Evolutionary conservation across 2,113 vertebrate genomes (phyloP).

Genomic region (Pituophis catenifer): DNA sequence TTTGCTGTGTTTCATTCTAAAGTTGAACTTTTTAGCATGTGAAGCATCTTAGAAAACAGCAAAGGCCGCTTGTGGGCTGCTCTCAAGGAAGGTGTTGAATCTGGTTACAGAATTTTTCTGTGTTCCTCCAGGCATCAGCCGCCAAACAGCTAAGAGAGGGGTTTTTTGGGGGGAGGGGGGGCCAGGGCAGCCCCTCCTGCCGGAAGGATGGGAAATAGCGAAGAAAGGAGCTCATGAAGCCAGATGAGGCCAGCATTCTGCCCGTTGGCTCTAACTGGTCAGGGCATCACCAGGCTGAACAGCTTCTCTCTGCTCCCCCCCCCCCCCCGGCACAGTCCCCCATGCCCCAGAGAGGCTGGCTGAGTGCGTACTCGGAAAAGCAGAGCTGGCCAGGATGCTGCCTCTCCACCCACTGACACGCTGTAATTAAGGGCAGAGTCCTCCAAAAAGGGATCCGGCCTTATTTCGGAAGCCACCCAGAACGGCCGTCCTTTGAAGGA

Average conservation of each 20-base stretch:
- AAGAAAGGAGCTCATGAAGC: background rate
- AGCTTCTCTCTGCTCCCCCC: background rate
- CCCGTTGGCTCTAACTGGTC: background rate
- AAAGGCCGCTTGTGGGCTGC: background rate
- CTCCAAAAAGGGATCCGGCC: background rate
- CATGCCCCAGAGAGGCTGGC: background rate
- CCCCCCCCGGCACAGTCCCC: background rate
- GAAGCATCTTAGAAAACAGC: background rate
- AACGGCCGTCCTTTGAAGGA: background rate
- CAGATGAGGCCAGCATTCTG: background rate
- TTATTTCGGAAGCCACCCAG: background rate
- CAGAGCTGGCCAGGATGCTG: background rate
- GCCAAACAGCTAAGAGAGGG: background rate
- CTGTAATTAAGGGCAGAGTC: background rate
- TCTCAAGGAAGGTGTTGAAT: background rate
- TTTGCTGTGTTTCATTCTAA: background rate
- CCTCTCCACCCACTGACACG: background rate
- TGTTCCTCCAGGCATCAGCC: background rate
- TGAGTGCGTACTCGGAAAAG: background rate
- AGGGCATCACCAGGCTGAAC: background rate
- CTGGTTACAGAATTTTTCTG: background rate
- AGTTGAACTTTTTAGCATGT: background rate
- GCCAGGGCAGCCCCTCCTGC: background rate
- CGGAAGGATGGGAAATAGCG: background rate
- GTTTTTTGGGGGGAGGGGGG: background rate